Conservation (phyloP, 2,797 vertebrate genomes). For the Hoplostethus atlanticus region DNA sequence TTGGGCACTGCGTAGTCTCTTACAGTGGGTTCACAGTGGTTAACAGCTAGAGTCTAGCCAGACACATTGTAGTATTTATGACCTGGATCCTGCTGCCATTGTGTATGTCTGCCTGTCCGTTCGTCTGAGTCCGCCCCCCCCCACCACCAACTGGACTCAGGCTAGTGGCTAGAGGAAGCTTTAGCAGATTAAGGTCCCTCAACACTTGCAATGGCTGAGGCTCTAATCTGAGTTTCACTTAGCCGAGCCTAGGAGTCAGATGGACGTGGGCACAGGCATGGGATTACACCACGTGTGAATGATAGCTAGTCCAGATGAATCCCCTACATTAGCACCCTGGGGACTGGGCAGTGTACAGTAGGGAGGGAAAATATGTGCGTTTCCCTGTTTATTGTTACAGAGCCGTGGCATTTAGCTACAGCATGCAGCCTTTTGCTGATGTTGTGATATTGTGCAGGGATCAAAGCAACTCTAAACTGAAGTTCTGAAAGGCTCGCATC, state of each 20-base stretch:
- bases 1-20: conserved; percentile 17
- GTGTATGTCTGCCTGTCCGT: conserved; percentile 32
- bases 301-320: conserved; percentile 65
- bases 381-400: not conserved
- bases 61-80: conserved; percentile 32
- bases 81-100: conserved; percentile 31
- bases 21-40: not conserved
- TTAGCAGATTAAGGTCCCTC: conserved; percentile 70
- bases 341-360: conserved; percentile 5
- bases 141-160: conserved; percentile 15
- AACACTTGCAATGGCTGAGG: conserved; percentile 52
- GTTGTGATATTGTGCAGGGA: conserved; percentile 21
- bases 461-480: conserved; percentile 28
- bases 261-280: conserved; percentile 37
- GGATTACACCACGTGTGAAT: conserved; percentile 65
- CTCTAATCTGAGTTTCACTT: conserved; percentile 76
- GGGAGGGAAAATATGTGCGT: conserved; percentile 8
- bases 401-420: too few relatives aligned
- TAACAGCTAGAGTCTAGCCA: not conserved
- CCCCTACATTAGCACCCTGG: conserved; percentile 21
- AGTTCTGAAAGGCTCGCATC: conserved; percentile 38
- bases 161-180: conserved; percentile 50
- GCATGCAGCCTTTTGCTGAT: conserved; percentile 13
- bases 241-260: conserved; percentile 61
- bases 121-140: not conserved